Evolutionary conservation across 2,113 vertebrate genomes (phyloP).

Genomic region (Pygathrix nemaeus): DNA sequence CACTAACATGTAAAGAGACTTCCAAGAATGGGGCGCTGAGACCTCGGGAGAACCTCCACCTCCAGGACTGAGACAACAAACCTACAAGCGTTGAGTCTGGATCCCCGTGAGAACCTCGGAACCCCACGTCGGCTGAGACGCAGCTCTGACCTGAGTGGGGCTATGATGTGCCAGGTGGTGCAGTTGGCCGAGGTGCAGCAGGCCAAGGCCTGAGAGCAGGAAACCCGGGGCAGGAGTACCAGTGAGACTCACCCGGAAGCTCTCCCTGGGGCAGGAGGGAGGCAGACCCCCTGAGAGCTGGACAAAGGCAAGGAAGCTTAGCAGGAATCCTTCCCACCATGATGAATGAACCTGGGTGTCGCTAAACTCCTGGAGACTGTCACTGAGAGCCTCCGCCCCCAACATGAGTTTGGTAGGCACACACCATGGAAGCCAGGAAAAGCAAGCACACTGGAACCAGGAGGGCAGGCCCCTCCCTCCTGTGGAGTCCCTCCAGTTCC

Average conservation of each 20-base stretch:
- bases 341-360: no score
- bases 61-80: not conserved
- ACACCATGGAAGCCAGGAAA: not conserved
- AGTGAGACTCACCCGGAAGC: not conserved
- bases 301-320: fast-evolving
- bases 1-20: no score
- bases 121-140: fast-evolving
- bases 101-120: no score
- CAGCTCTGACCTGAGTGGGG: fast-evolving
- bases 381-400: not conserved
- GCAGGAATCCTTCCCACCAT: not conserved
- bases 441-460: no score
- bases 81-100: fast-evolving
- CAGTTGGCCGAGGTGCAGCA: no score
- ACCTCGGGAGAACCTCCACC: not conserved
- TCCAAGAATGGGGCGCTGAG: fast-evolving
- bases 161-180: fast-evolving
- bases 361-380: not conserved
- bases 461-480: not conserved
- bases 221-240: not conserved
- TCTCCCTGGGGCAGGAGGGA: fast-evolving
- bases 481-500: not conserved
- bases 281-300: not conserved
- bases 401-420: not conserved
- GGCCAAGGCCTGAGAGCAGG: not conserved